A percentile compares a stretch with the other conserved stretches of the same genome.
phyloP scores from a whole-genome alignment of 2,797 vertebrate species.

The Coregonus ussuriensis region DNA sequence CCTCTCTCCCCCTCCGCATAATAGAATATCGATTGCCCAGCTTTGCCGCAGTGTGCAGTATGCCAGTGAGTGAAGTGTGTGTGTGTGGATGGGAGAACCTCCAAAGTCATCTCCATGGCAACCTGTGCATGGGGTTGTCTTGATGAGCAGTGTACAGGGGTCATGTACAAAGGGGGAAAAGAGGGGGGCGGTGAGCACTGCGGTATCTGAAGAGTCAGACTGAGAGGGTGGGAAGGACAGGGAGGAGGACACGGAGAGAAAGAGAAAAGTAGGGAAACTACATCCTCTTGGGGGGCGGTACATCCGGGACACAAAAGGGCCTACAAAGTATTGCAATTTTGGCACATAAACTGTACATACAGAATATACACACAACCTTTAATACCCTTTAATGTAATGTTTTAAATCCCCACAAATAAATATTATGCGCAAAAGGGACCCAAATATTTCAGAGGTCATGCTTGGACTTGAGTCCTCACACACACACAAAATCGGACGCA shows the following conservation, averaged over 20 bases:
- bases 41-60: slow-evolving; percentile 75
- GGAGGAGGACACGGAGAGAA: slow-evolving; percentile 37
- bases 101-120: slow-evolving; percentile 81
- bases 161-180: slow-evolving; percentile 54
- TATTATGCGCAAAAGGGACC: no score
- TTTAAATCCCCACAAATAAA: neutral
- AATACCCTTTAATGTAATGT: neutral
- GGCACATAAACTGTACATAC: neutral
- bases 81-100: slow-evolving; percentile 53
- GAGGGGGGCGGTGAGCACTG: slow-evolving; percentile 50
- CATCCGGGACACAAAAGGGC: neutral
- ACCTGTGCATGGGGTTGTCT: slow-evolving; percentile 72
- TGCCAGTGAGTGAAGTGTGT: slow-evolving; percentile 44
- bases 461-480: neutral
- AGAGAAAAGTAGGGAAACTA: slow-evolving; percentile 22
- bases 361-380: no score
- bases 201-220: slow-evolving; percentile 40
- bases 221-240: slow-evolving; percentile 36
- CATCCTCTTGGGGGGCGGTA: no score
- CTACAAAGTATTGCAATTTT: neutral
- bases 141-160: slow-evolving; percentile 64
- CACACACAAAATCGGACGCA: neutral
- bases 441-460: neutral
- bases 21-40: slow-evolving; percentile 83
- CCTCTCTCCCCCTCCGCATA: slow-evolving; percentile 67